phyloP scores from a whole-genome alignment of 2,888 invertebrate species.

The Eupeodes luniger region DNA sequence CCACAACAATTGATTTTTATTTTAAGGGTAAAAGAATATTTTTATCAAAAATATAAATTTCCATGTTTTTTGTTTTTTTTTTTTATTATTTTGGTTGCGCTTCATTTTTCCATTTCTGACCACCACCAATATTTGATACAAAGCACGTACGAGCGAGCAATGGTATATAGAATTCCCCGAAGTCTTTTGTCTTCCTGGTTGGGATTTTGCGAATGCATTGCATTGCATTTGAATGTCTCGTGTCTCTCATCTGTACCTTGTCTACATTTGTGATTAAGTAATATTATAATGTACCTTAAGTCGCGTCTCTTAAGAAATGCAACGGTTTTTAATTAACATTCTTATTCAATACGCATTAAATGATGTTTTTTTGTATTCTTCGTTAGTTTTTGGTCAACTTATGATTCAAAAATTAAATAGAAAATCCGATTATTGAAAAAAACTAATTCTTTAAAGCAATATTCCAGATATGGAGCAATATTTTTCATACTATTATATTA shows the following conservation, averaged over 20 bases:
- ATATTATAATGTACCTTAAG: neutral
- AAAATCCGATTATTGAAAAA: no score
- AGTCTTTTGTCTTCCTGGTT: conserved; percentile 65
- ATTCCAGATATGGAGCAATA: no score
- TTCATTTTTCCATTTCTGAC: conserved; percentile 10
- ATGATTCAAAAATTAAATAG: neutral
- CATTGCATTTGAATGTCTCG: conserved; percentile 37
- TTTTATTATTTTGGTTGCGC: conserved; percentile 5
- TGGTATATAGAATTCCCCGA: conserved; percentile 67
- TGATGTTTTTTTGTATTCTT: neutral
- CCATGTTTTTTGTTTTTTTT: conserved; percentile 6
- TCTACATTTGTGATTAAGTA: conserved; percentile 25
- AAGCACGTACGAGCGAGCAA: conserved; percentile 50
- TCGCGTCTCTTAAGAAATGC: conserved; percentile 4
- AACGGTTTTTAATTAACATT: conserved; percentile 7
- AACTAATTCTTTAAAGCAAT: no score
- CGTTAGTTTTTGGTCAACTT: neutral
- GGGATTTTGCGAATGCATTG: conserved; percentile 9
- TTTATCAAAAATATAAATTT: conserved; percentile 26
- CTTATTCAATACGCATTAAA: neutral
- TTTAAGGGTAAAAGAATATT: conserved; percentile 38
- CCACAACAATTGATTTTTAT: conserved; percentile 69
- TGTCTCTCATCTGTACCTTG: conserved; percentile 10
- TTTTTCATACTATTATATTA: no score
- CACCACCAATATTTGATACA: conserved; percentile 40